These are phyloP conservation scores for Desoria tigrina DNA, from an alignment of 2,888 invertebrate species.

Conservation along the genomic window DNA sequence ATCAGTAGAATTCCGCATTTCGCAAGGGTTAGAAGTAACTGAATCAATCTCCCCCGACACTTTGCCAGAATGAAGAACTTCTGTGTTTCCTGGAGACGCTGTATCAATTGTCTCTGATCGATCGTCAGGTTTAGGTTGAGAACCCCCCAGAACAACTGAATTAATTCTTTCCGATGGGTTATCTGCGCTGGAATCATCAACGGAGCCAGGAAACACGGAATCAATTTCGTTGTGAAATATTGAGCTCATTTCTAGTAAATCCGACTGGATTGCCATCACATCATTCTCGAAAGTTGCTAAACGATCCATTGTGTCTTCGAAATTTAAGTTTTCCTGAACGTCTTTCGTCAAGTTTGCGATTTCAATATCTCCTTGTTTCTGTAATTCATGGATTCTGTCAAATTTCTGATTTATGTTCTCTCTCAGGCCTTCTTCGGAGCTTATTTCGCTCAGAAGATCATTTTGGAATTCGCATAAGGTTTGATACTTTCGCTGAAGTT, in stretches of 20 bases:
- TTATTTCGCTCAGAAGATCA: neutral
- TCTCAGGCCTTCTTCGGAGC: neutral
- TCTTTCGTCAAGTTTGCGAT: neutral
- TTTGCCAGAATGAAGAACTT: too few relatives aligned
- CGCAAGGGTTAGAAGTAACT: too few relatives aligned
- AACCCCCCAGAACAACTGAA: too few relatives aligned
- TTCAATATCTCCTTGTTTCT: constrained; percentile 10
- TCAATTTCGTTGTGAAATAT: neutral
- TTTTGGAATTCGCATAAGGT: constrained; percentile 5
- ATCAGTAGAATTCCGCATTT: too few relatives aligned
- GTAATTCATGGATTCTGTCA: neutral
- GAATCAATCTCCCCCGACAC: too few relatives aligned
- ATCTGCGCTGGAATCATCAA: neutral
- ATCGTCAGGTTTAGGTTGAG: too few relatives aligned
- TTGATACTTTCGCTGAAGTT: neutral
- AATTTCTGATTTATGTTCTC: neutral
- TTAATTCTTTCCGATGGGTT: too few relatives aligned
- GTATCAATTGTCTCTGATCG: too few relatives aligned
- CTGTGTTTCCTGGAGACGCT: too few relatives aligned
- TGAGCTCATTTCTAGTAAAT: neutral
- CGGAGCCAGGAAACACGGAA: neutral
- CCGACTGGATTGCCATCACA: neutral
- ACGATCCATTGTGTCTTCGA: neutral
- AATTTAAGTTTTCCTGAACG: neutral
- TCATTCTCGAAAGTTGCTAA: constrained; percentile 1